A percentile compares a stretch with the other conserved stretches of the same genome.
phyloP scores from a whole-genome alignment of 2,888 invertebrate species.

The Xanthia togata region DNA sequence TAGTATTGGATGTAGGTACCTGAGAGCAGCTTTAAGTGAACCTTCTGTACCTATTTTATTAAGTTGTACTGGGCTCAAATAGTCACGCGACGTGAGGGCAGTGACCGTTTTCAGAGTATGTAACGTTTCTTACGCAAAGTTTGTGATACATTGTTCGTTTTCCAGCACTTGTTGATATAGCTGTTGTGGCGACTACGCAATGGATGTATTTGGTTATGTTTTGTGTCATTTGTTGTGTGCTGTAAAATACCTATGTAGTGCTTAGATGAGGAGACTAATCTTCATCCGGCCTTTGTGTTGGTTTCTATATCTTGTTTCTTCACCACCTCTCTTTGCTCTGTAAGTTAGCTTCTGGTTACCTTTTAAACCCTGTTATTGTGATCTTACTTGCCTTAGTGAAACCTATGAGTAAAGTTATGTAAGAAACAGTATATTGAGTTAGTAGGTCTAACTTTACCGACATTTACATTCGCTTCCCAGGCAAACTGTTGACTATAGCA shows the following conservation, averaged over 20 bases:
- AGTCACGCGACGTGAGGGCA: constrained; percentile 49
- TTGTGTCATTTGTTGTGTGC: neutral
- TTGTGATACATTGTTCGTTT: constrained; percentile 36
- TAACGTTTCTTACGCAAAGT: constrained; percentile 32
- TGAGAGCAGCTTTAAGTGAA: neutral
- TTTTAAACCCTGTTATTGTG: neutral
- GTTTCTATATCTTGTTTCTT: neutral
- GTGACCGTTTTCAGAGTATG: constrained; percentile 50
- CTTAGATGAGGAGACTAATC: constrained; percentile 4
- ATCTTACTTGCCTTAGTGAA: neutral
- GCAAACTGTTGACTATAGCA: neutral
- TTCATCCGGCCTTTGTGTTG: constrained; percentile 12
- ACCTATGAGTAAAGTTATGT: neutral
- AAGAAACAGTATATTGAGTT: neutral
- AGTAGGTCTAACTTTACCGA: neutral
- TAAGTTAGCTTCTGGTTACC: no score
- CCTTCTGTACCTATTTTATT: constrained; percentile 20
- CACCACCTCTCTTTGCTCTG: neutral
- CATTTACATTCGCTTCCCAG: no score
- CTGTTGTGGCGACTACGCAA: constrained; percentile 6
- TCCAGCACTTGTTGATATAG: constrained; percentile 14
- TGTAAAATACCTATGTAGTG: neutral
- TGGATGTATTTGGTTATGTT: neutral
- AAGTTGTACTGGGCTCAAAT: constrained; percentile 14
- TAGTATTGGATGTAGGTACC: neutral